Base-by-base conservation (phyloP, 2,888 invertebrate genomes). In the Steromphala cineraria region DNA sequence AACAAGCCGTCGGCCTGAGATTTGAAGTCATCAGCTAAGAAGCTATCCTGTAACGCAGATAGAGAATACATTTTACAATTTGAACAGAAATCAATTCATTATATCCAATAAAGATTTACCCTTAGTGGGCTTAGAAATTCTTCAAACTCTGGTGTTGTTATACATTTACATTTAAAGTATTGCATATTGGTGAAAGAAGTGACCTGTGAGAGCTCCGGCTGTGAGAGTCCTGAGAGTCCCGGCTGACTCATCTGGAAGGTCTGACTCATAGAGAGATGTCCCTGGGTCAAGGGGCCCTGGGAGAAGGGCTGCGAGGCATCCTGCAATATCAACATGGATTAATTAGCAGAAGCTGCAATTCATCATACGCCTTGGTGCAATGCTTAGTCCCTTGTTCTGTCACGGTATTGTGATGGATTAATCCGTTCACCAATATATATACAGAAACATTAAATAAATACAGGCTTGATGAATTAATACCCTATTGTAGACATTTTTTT, bases 1-100 rank as follows among this genome's bases (percentile, higher is more conserved):
- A 98, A 95, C 91, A 98, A 95, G 80, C 97, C 98, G 93, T 98
- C 98, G 95, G 98, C 97, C 94, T 98, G 98, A 78, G 98, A 98
- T 92, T 97, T 97, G 94, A 96, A 96, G 93, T 97, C 97, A 53
- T 95, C 95, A 78, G 96, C 96, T 93, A 96, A 95, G 92, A 96
- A 96, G 82, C 96, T 96, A 94, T 97, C 97, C 95, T 97, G 96
- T 87, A 96, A 96, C 5, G 15, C 67, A 46, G 40, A 74, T 17
- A 74, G 36, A 74, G 40, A 67, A 56, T n/a, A 24, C 13, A 56
- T 56, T n/a, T 56, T n/a, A 56, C 4, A n/a, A 24, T 56, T 4
- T 5, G 24, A 56, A 56, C 19, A 24, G 24, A 7, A 24, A 19
- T 24, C 19, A 56, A 55, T 55, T 2, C n/a, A 55, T 5, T 56